Evolutionary conservation across 2,113 vertebrate species (phyloP).

Genomic region (Pteruthius melanotis): DNA sequence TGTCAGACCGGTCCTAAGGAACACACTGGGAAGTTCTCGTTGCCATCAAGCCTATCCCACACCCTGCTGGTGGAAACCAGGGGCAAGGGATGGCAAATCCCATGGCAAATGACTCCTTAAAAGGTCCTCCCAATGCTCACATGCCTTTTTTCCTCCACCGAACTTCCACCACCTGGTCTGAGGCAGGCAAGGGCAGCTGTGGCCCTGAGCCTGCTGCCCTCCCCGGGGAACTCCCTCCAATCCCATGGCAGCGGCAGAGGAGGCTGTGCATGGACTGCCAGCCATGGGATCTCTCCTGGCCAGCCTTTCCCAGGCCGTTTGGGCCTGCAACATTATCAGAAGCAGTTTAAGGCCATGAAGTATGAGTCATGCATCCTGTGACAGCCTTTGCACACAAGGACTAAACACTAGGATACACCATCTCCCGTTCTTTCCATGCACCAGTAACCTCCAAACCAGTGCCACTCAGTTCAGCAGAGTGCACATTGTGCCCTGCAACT

Average conservation of each 20-base stretch:
- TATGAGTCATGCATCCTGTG: neutral
- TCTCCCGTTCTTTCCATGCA: neutral
- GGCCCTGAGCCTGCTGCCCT: neutral
- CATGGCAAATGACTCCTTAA: neutral
- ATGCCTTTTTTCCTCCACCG: accelerated
- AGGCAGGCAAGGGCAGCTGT: accelerated
- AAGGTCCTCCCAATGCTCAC: neutral
- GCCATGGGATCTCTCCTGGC: neutral
- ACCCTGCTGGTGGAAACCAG: neutral
- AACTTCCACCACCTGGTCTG: neutral
- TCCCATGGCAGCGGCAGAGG: accelerated
- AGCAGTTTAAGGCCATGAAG: neutral
- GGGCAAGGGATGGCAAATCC: neutral
- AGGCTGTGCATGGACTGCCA: neutral
- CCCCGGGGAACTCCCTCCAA: neutral
- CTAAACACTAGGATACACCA: neutral
- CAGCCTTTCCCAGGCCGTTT: neutral
- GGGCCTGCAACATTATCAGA: neutral
- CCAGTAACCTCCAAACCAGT: neutral
- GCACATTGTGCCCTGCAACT: neutral
- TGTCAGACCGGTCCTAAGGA: neutral
- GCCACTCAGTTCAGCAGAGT: neutral
- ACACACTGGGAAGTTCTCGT: accelerated
- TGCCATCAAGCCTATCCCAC: neutral
- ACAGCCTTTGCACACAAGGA: neutral